A percentile compares a stretch with the other conserved stretches of the same genome.
Evolutionary conservation across 2,888 invertebrate species (phyloP).

Genomic region (Harpalus rufipes): DNA sequence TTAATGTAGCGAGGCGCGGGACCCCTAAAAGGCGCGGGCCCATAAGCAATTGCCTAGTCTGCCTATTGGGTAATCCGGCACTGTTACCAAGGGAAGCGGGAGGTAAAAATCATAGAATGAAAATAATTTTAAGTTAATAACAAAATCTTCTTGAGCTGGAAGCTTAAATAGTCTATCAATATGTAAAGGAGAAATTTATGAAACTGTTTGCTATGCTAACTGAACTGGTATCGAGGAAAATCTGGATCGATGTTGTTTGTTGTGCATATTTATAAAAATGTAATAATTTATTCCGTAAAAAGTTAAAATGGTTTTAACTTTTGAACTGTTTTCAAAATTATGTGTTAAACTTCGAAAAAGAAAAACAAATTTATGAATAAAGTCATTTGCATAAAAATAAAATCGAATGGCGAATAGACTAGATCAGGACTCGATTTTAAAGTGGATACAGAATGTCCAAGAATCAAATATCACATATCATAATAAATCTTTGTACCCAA

Average conservation of each 20-base stretch:
- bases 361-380: slow-evolving; percentile 53
- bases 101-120: too few species aligned
- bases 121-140: too few species aligned
- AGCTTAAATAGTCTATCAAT: not conserved
- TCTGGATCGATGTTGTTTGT: slow-evolving; percentile 21
- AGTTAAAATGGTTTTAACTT: slow-evolving; percentile 57
- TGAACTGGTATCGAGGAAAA: not conserved
- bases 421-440: not conserved
- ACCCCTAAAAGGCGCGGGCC: too few species aligned
- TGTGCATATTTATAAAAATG: slow-evolving; percentile 20
- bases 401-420: slow-evolving; percentile 27
- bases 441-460: not conserved
- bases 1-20: too few species aligned
- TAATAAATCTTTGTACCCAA: too few species aligned
- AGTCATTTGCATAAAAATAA: slow-evolving; percentile 56
- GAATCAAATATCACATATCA: too few species aligned
- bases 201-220: not conserved
- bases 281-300: slow-evolving; percentile 46
- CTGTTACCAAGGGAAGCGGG: too few species aligned
- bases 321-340: slow-evolving; percentile 57
- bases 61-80: too few species aligned
- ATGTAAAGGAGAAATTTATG: not conserved
- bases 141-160: too few species aligned
- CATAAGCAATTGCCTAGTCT: too few species aligned
- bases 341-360: slow-evolving; percentile 55